Evolutionary conservation across 2,797 vertebrate genomes (phyloP), one percentile per base, ranked within the genome.

Genomic region (Protosalanx chinensis): DNA sequence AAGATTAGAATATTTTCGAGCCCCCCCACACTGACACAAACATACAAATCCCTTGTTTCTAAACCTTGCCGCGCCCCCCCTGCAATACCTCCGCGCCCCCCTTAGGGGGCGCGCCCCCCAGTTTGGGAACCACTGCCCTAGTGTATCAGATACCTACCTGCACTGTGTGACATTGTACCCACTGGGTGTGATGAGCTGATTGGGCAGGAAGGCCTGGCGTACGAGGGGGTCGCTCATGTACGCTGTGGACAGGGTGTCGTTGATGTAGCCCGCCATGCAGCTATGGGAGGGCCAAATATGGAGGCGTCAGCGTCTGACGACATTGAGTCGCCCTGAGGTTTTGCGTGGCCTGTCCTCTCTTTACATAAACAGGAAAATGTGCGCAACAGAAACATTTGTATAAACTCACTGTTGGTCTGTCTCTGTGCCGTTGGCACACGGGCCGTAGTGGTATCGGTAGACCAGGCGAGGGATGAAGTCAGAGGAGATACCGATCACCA

Each of bases 381-480:
- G 7, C 12, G 27, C 4, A 16, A 33, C 2, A 61, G 23, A 61
- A 30, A 1, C 27, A 1, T 7, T 20, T 15, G 15, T 5, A 12
- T 1, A 12, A 37, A 88, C 94, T 93, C 82, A 95, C 95, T 93
- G 86, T 6, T 80, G 1, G 0, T 1, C 5, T 0, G 82, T 74
- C 6, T 16, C 51, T n/a, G 71, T 83, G 10, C 81, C 81, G 0
- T 2, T 76, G 0, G 33, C 20, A 65, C 96, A 98, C 0, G 96
- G 96, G 57, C 97, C 91, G 0, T 94, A 96, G 0, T n/a, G 86
- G 76, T 97, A 95, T 74, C 89, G 94, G 85, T 98, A 98, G 57
- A 97, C 93, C 2, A 94, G 83, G 0, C 95, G 78, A 0, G 97
- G 97, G 51, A 98, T 93, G 82, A 98, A 98, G 83, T 98, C 94